Conservation (phyloP, 2,797 vertebrate genomes). For the Acipenser transmontanus region DNA sequence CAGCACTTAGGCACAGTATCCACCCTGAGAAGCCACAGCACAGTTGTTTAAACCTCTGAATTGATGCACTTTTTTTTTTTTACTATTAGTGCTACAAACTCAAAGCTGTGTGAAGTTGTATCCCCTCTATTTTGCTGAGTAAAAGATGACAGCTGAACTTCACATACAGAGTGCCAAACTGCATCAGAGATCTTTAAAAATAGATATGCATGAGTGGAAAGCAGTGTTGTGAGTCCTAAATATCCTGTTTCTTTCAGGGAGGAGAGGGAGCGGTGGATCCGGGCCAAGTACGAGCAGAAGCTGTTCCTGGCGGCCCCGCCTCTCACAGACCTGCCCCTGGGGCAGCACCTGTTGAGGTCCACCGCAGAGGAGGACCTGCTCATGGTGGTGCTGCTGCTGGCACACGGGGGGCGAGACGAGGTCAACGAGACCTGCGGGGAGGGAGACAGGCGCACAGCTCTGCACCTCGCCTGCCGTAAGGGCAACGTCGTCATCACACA, state of each 20-base stretch:
- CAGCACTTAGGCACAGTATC: not conserved
- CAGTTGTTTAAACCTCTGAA: too few relatives aligned
- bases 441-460: slow-evolving; percentile 79
- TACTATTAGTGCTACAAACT: too few relatives aligned
- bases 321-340: slow-evolving; percentile 72
- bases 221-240: too few relatives aligned
- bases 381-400: slow-evolving; percentile 80
- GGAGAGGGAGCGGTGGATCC: slow-evolving; percentile 92
- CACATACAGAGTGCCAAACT: too few relatives aligned
- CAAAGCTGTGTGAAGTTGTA: too few relatives aligned
- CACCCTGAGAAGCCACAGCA: slow-evolving; percentile 7
- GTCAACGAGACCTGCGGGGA: slow-evolving; percentile 93
- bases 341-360: slow-evolving; percentile 81
- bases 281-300: slow-evolving; percentile 97
- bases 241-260: slow-evolving; percentile 51
- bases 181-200: too few relatives aligned
- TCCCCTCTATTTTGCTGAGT: too few relatives aligned
- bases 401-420: slow-evolving; percentile 80
- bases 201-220: too few relatives aligned
- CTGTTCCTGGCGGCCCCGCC: slow-evolving; percentile 79
- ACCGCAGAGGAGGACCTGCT: slow-evolving; percentile 83
- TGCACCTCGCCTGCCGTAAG: slow-evolving; percentile 85
- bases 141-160: too few relatives aligned
- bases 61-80: too few relatives aligned
- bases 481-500: slow-evolving; percentile 84